Conservation (phyloP, 1,140 invertebrate species). For the Zaprionus tsacasi region DNA sequence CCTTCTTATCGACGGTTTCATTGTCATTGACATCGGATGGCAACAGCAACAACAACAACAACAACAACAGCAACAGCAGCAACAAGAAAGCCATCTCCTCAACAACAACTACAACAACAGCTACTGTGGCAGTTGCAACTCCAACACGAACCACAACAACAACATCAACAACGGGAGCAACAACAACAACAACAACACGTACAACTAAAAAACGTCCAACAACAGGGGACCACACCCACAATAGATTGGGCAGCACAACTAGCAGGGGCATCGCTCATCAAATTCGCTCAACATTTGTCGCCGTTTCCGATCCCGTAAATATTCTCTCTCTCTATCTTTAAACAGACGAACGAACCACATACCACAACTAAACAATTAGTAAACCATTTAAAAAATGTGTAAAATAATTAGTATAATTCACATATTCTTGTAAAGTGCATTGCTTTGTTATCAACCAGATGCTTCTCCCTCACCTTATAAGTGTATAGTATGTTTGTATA, state of each 20-base stretch:
- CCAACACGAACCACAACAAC: conserved; percentile 18
- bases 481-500: background rate
- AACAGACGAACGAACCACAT: background rate
- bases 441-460: background rate
- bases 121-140: conserved; percentile 2
- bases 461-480: background rate
- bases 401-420: conserved; percentile 2
- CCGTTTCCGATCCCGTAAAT: conserved; percentile 71
- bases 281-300: conserved; percentile 63
- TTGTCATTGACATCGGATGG: conserved; percentile 33
- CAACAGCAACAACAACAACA: conserved; percentile 11
- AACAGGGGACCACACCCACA: conserved; percentile 47
- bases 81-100: conserved; percentile 22
- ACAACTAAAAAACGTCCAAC: conserved; percentile 33
- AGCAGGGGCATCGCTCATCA: conserved; percentile 41
- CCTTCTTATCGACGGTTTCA: conserved; percentile 43
- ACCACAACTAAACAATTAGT: conserved; percentile 14
- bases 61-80: background rate
- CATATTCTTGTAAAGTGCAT: background rate
- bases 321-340: conserved; percentile 39
- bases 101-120: conserved; percentile 18
- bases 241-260: conserved; percentile 12
- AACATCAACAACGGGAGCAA: conserved; percentile 30
- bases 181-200: conserved; percentile 38
- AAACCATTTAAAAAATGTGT: background rate